Evolutionary conservation across 2,888 invertebrate species (phyloP).

Genomic region (Hirtodrosophila trivittata): DNA sequence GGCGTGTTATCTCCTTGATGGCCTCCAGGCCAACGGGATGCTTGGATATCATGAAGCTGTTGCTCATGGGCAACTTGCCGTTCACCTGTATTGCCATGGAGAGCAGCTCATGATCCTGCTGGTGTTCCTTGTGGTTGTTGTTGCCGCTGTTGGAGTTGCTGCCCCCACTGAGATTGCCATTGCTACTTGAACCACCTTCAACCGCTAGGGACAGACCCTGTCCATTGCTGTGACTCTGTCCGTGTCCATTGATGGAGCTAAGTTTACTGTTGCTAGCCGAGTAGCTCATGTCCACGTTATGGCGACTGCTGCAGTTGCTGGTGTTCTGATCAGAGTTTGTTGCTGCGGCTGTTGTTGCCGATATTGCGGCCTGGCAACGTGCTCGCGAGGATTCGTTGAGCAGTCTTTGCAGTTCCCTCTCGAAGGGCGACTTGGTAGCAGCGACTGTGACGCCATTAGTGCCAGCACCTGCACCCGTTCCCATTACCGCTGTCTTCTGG

Average conservation of each 20-base stretch:
- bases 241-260: conserved; percentile 73
- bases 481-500: conserved; percentile 50
- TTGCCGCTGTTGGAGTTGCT: conserved; percentile 80
- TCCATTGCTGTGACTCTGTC: conserved; percentile 16
- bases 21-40: conserved; percentile 91
- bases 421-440: conserved; percentile 88
- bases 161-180: conserved; percentile 80
- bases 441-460: conserved; percentile 63
- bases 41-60: conserved; percentile 83
- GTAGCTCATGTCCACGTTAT: conserved; percentile 80
- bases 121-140: conserved; percentile 65
- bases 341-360: conserved; percentile 53
- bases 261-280: conserved; percentile 82
- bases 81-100: conserved; percentile 53
- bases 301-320: conserved; percentile 80
- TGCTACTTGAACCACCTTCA: conserved; percentile 67
- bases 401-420: conserved; percentile 91
- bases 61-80: conserved; percentile 82
- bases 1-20: conserved; percentile 89
- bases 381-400: conserved; percentile 86
- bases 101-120: conserved; percentile 49
- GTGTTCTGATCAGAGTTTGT: conserved; percentile 61
- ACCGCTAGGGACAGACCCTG: conserved; percentile 12
- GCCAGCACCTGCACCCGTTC: conserved; percentile 1
- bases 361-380: conserved; percentile 68